These are phyloP conservation scores for Ctenosaura bakeri DNA, from an alignment of 2,797 vertebrate species.

Conservation along the genomic window DNA sequence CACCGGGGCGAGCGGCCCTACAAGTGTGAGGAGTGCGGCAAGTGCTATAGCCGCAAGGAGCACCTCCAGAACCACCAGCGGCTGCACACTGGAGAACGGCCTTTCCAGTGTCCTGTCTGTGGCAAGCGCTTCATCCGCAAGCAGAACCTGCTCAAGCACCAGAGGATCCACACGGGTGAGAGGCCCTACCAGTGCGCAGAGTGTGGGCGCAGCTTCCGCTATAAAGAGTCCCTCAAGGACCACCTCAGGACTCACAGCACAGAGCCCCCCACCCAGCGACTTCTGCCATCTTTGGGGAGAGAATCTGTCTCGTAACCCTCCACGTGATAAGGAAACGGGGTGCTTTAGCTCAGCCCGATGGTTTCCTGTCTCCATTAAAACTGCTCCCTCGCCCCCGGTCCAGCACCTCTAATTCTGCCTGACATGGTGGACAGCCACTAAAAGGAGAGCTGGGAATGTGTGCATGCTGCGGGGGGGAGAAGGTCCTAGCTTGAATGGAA, in stretches of 20 bases:
- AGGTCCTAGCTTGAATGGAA: background rate
- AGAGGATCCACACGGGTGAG: conserved; percentile 84
- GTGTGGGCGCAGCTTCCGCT: conserved; percentile 82
- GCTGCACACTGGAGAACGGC: conserved; percentile 81
- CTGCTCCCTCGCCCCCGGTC: background rate
- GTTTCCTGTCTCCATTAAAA: background rate
- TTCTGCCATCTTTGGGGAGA: conserved; percentile 62
- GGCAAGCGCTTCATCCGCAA: conserved; percentile 84
- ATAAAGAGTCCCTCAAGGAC: conserved; percentile 83
- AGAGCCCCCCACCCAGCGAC: conserved; percentile 56
- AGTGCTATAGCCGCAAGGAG: conserved; percentile 83
- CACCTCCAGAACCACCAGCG: conserved; percentile 84
- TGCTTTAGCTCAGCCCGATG: background rate
- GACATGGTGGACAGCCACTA: background rate
- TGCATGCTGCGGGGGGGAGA: background rate
- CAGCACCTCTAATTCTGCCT: background rate
- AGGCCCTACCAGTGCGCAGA: conserved; percentile 82
- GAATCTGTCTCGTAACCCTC: conserved; percentile 48
- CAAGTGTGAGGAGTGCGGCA: conserved; percentile 81
- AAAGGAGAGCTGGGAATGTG: background rate
- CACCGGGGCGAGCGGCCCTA: conserved; percentile 82
- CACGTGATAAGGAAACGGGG: background rate
- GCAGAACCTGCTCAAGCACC: conserved; percentile 83
- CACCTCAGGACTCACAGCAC: conserved; percentile 77
- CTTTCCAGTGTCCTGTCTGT: conserved; percentile 81